Percentiles rank a stretch among this genome's conserved stretches.
Conservation (phyloP, 2,113 vertebrate genomes). For the Atlantisia rogersi region DNA sequence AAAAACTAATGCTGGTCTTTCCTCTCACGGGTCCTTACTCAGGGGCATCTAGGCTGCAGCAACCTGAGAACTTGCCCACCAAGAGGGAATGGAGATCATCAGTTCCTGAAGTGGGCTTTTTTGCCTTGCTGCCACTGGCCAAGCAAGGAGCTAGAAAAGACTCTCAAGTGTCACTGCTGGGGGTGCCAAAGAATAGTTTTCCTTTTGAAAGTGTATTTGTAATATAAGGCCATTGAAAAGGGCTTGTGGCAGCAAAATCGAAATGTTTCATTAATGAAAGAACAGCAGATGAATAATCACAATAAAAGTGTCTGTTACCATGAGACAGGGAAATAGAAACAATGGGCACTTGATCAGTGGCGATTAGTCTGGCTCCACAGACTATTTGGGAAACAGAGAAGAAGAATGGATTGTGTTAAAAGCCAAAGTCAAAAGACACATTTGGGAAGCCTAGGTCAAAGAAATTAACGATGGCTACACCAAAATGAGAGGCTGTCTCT, state of each 20-base stretch:
- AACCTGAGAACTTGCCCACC: background rate
- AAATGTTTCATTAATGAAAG: slow-evolving; percentile 58
- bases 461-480: slow-evolving; percentile 31
- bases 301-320: slow-evolving; percentile 64
- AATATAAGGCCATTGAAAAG: background rate
- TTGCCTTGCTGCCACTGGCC: background rate
- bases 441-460: slow-evolving; percentile 55
- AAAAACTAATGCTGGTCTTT: background rate
- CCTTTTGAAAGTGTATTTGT: background rate
- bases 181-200: background rate
- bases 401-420: slow-evolving; percentile 50
- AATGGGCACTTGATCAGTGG: slow-evolving; percentile 50
- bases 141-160: background rate
- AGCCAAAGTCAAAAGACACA: slow-evolving; percentile 31
- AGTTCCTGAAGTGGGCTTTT: background rate
- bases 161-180: background rate
- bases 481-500: slow-evolving; percentile 26
- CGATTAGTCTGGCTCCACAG: slow-evolving; percentile 62
- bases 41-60: background rate
- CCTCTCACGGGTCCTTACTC: background rate
- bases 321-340: slow-evolving; percentile 49
- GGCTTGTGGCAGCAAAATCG: slow-evolving; percentile 20
- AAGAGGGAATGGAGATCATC: background rate
- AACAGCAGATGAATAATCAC: slow-evolving; percentile 51
- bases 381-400: slow-evolving; percentile 51